phyloP scores from a whole-genome alignment of 2,888 invertebrate genomes.

The Chirona hameri region DNA sequence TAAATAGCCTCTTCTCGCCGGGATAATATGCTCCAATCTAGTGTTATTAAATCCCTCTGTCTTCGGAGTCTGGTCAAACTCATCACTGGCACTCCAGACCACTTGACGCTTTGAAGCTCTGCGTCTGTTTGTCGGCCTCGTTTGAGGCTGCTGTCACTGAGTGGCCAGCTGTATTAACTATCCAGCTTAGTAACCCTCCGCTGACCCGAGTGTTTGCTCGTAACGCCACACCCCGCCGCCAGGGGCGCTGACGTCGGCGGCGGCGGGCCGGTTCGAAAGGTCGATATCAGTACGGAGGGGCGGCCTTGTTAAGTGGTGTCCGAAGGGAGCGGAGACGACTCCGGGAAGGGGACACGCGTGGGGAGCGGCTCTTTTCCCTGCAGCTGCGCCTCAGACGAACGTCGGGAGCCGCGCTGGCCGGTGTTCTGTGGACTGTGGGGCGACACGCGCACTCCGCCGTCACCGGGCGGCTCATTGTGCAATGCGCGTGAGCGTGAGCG shows the following conservation, averaged over 20 bases:
- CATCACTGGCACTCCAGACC: too few species aligned
- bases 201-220: conserved; percentile 37
- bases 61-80: too few species aligned
- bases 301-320: conserved; percentile 23
- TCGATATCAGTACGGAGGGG: conserved; percentile 4
- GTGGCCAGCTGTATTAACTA: too few species aligned
- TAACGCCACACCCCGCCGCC: conserved; percentile 30
- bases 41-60: too few species aligned
- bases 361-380: background rate
- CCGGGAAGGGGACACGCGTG: conserved; percentile 39
- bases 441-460: background rate
- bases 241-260: conserved; percentile 26
- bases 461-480: background rate
- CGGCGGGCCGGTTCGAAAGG: conserved; percentile 14
- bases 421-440: too few species aligned
- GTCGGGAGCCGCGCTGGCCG: background rate
- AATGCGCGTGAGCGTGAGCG: background rate
- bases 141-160: too few species aligned
- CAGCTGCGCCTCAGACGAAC: background rate
- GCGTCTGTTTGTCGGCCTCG: too few species aligned
- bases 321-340: conserved; percentile 32
- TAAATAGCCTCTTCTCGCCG: too few species aligned
- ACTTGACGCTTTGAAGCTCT: too few species aligned
- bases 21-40: too few species aligned
- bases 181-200: too few species aligned